Evolutionary conservation across 2,113 vertebrate genomes (phyloP).

Genomic region (Trichomycterus rosablanca): DNA sequence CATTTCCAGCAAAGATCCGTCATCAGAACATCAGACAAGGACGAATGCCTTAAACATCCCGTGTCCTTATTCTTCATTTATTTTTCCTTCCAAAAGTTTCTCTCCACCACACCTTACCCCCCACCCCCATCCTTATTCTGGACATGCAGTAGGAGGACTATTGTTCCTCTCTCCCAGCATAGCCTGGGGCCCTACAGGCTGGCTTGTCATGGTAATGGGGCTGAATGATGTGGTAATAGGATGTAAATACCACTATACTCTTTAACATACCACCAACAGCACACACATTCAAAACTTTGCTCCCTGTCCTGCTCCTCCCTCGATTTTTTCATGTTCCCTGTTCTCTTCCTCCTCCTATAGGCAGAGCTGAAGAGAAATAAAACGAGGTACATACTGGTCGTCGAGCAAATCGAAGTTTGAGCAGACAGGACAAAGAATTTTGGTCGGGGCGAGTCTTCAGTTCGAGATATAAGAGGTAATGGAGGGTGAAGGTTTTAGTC

Average conservation of each 20-base stretch:
- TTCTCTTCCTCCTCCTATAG: not conserved
- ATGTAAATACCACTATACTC: slow-evolving; percentile 51
- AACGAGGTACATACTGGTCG: slow-evolving; percentile 12
- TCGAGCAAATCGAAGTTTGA: slow-evolving; percentile 12
- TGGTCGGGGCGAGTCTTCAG: slow-evolving; percentile 5
- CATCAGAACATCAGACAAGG: not conserved
- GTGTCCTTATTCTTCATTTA: slow-evolving; percentile 3
- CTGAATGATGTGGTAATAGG: slow-evolving; percentile 53
- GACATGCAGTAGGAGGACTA: slow-evolving; percentile 40
- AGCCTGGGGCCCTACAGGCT: slow-evolving; percentile 36
- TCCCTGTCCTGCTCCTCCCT: slow-evolving; percentile 12
- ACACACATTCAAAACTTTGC: slow-evolving; percentile 38
- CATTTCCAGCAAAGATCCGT: not conserved
- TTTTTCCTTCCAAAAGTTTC: slow-evolving; percentile 21
- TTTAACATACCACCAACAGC: slow-evolving; percentile 48
- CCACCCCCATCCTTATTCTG: slow-evolving; percentile 19
- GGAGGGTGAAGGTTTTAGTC: slow-evolving; percentile 44
- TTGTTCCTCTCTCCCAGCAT: slow-evolving; percentile 40
- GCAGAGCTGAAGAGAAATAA: slow-evolving; percentile 12
- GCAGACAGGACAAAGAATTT: slow-evolving; percentile 20
- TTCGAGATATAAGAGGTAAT: slow-evolving; percentile 29
- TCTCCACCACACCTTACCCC: slow-evolving; percentile 23
- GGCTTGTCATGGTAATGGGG: slow-evolving; percentile 53
- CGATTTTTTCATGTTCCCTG: slow-evolving; percentile 17
- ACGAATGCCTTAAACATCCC: slow-evolving; percentile 12